Base-by-base conservation (phyloP, 2,888 invertebrate genomes). In the Temnothorax ravouxi region DNA sequence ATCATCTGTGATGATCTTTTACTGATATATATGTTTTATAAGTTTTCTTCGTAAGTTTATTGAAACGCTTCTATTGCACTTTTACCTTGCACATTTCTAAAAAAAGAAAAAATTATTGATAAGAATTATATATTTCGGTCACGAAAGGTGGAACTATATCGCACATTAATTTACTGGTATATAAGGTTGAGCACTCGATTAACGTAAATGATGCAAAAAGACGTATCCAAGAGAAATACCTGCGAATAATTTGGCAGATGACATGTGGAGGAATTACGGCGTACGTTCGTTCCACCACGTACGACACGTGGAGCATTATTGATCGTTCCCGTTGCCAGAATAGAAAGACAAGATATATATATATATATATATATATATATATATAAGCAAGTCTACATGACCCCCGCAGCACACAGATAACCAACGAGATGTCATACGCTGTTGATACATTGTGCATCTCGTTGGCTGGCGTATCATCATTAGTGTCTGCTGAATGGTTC, bases 271-370 rank as follows among this genome's bases (percentile, higher is more conserved):
- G 83, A 84, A 84, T 66, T 83, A 59, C 88, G 85, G 85, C 88
- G 86, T 85, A 83, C 86, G 85, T 84, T 82, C 38, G 47, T 50
- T 59, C 74, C 64, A 72, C 75, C 74, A 62, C 72, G 62, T 76
- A 38, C 69, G 83, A 88, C 88, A 89, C 85, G 89, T 89, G 89
- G 84, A 84, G 84, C 86, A 77, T 89, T 90, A 90, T 90, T 86
- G 90, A 90, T 89, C 90, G 90, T 84, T 88, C 87, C 89, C 90
- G 90, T 84, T 89, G 88, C 90, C 90, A 90, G 86, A 90, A 90
- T 81, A 86, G 81, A 86, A 88, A 77, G 83, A 64, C 66, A 71
- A 64, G 76, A 66, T 77, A 75, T 62, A 85, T 72, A 62, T 77
- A 29, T 29, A 29, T 29, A 29, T 29, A 29, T 72, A 62, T 77